Evolutionary conservation across 30 jellyfish, hydroid and myxozoan species (phyloP).

Genomic region (Morbakka virulenta): DNA sequence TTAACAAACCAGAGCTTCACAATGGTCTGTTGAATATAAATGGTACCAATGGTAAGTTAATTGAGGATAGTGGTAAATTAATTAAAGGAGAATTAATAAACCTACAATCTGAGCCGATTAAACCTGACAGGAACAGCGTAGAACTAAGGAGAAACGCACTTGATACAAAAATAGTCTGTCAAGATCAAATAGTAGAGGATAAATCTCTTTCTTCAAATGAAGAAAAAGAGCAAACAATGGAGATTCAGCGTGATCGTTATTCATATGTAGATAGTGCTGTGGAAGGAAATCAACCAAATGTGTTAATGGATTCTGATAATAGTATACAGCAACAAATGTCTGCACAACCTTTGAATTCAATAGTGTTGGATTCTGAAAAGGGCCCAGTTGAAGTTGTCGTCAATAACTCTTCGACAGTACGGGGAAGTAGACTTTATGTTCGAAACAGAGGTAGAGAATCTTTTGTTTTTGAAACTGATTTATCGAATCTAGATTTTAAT

Average conservation of each 20-base stretch:
- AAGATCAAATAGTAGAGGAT: neutral
- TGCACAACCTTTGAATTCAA: neutral
- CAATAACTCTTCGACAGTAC: neutral
- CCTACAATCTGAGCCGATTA: neutral
- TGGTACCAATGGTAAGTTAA: neutral
- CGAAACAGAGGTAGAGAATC: neutral
- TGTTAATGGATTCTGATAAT: neutral
- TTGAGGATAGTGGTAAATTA: neutral
- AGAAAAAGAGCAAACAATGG: neutral
- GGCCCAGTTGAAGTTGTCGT: neutral
- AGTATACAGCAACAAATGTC: neutral
- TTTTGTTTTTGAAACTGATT: neutral
- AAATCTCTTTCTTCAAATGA: too few relatives aligned
- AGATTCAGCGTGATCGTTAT: too few relatives aligned
- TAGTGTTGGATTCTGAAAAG: neutral
- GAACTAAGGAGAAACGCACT: neutral
- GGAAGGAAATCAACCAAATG: neutral
- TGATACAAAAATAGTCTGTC: neutral
- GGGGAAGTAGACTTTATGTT: neutral
- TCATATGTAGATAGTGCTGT: too few relatives aligned
- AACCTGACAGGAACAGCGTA: neutral
- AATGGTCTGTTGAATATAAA: neutral
- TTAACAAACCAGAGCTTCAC: neutral
- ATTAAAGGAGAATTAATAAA: neutral
- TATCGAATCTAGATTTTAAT: neutral